Conservation (phyloP, 1,140 invertebrate species). For the Luehdorfia chinensis region DNA sequence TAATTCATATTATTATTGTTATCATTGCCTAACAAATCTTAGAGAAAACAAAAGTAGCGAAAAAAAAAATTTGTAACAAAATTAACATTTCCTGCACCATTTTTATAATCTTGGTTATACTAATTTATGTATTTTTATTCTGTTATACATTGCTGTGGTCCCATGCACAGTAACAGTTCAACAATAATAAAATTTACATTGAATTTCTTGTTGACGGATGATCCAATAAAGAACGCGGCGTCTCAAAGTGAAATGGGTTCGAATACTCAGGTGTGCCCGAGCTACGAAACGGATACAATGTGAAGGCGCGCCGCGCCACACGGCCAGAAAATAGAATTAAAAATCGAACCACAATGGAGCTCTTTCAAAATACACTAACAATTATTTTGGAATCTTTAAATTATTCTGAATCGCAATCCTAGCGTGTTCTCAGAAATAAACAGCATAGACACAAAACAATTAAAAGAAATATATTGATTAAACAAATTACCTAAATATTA, state of each 20-base stretch:
- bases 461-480: no score
- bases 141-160: background rate
- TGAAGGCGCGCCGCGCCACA: conserved; percentile 39
- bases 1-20: no score
- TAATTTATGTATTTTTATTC: no score
- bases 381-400: conserved; percentile 29
- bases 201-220: conserved; percentile 44
- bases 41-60: no score
- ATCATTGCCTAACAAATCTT: no score
- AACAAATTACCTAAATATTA: no score
- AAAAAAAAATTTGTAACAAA: no score
- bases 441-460: no score
- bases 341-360: conserved; percentile 60
- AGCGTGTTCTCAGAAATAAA: no score
- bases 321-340: conserved; percentile 68
- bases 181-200: conserved; percentile 34
- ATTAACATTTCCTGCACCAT: no score
- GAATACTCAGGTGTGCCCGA: conserved; percentile 64
- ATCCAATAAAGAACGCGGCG: conserved; percentile 56
- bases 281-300: conserved; percentile 48
- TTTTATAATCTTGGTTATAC: no score
- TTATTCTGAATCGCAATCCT: no score
- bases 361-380: conserved; percentile 50
- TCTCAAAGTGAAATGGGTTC: conserved; percentile 61
- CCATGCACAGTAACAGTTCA: background rate